These are phyloP conservation scores for Megathymus violae DNA, from an alignment of 1,140 invertebrate species.

Conservation along the genomic window DNA sequence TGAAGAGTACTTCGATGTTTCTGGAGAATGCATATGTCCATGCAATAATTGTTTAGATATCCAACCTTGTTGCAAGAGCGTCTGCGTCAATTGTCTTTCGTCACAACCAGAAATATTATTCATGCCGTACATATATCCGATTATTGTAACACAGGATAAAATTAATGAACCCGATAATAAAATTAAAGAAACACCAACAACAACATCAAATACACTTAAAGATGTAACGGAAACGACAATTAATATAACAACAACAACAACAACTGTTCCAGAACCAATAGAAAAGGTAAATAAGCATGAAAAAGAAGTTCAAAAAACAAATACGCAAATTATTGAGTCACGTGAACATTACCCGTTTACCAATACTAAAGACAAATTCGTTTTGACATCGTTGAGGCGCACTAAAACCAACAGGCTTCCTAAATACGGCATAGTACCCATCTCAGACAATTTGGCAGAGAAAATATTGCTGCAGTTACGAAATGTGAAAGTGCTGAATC, in stretches of 20 bases:
- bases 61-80: slow-evolving; percentile 46
- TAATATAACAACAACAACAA: slow-evolving; percentile 33
- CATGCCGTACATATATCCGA: slow-evolving; percentile 52
- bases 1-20: slow-evolving; percentile 37
- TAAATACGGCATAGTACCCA: slow-evolving; percentile 51
- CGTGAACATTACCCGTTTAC: slow-evolving; percentile 11
- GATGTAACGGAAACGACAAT: slow-evolving; percentile 17
- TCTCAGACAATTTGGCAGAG: slow-evolving; percentile 47
- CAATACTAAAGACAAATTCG: slow-evolving; percentile 43
- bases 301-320: slow-evolving; percentile 4
- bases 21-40: slow-evolving; percentile 44
- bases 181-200: slow-evolving; percentile 14
- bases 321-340: not conserved
- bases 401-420: slow-evolving; percentile 55
- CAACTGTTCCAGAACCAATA: slow-evolving; percentile 22
- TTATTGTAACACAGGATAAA: slow-evolving; percentile 18
- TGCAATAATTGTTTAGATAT: slow-evolving; percentile 48
- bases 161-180: not conserved
- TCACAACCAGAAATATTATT: slow-evolving; percentile 35
- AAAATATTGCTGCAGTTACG: slow-evolving; percentile 48
- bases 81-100: slow-evolving; percentile 46
- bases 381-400: slow-evolving; percentile 51
- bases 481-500: slow-evolving; percentile 30
- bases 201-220: too few species aligned
- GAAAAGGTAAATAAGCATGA: slow-evolving; percentile 7